Base-by-base conservation (phyloP, 2,888 invertebrate species). In the Thalpophila matura region DNA sequence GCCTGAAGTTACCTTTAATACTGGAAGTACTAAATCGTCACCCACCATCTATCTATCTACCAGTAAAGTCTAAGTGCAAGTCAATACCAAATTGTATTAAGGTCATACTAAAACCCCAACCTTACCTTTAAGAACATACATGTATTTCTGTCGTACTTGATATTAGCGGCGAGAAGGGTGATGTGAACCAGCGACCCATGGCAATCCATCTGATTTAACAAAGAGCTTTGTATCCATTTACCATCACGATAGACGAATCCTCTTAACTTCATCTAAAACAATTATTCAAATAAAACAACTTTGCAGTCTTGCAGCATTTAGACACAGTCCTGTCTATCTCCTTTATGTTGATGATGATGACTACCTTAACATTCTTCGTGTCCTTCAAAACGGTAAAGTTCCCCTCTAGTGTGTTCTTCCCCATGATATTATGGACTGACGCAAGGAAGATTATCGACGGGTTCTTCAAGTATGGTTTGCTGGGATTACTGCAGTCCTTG, bases 171-270 rank as follows among this genome's bases (percentile, higher is more conserved):
- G 9, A 18, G 0, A 1, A 24, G 50, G 0, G 76, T 38, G 4
- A 70, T 31, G 5, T 72, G 26, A 0, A 69, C 7, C 9, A 81
- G 18, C 0, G 46, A 14, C 5, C 77, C 49, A 4, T 73, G 74
- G 18, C 83, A 83, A 20, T 64, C 59, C n/a, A 76, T 22, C 9
- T 66, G 66, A 37, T 66, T 71, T n/a, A 80, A 46, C n/a, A 60
- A 20, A 7, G 51, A 61, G 1, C 12, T 27, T 0, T 38, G 14
- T 1, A 35, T 65, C 82, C 77, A 80, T 37, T 66, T 66, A 0
- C 40, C 63, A 16, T 69, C 47, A 0, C 37, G 40, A 69, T 70
- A 74, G 0, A 37, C 4, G 14, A 20, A 75, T 2, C 54, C 50
- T 26, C 67, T 77, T 1, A 74, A 0, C 37, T 61, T 76, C 0